Evolutionary conservation across 1,140 invertebrate genomes (phyloP).

Genomic region (Tetramorium parvispinum): DNA sequence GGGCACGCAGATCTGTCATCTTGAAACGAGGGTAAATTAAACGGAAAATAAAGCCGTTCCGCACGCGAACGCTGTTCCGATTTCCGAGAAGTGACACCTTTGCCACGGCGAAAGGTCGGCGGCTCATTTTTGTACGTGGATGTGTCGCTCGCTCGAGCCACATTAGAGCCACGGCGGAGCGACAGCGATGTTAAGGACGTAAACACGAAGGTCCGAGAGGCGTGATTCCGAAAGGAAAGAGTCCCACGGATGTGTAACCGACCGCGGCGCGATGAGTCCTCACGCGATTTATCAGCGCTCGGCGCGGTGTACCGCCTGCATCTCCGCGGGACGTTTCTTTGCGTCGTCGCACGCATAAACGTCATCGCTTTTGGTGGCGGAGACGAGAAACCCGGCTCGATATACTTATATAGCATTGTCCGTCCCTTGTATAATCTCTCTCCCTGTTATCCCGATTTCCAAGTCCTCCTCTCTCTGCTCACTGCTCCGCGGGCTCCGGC

Average conservation of each 20-base stretch:
- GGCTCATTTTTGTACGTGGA: not conserved
- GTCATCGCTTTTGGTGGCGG: constrained; percentile 39
- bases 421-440: constrained; percentile 32
- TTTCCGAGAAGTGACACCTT: not conserved
- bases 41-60: not conserved
- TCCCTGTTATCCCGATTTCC: constrained; percentile 31
- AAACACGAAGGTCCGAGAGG: not conserved
- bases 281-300: not conserved
- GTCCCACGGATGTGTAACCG: not conserved
- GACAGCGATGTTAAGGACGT: no score
- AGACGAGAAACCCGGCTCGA: constrained; percentile 16
- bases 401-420: constrained; percentile 39
- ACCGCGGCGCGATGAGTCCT: not conserved
- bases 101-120: not conserved
- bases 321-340: constrained; percentile 30
- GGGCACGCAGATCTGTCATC: no score
- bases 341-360: constrained; percentile 8
- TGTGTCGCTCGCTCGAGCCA: not conserved
- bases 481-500: not conserved
- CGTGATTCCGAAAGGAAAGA: not conserved
- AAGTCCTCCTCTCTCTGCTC: not conserved
- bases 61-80: no score
- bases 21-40: not conserved
- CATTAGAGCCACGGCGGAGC: not conserved
- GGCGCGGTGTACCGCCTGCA: not conserved